Base-by-base conservation (phyloP, 2,797 vertebrate species). In the Ataeniobius toweri region DNA sequence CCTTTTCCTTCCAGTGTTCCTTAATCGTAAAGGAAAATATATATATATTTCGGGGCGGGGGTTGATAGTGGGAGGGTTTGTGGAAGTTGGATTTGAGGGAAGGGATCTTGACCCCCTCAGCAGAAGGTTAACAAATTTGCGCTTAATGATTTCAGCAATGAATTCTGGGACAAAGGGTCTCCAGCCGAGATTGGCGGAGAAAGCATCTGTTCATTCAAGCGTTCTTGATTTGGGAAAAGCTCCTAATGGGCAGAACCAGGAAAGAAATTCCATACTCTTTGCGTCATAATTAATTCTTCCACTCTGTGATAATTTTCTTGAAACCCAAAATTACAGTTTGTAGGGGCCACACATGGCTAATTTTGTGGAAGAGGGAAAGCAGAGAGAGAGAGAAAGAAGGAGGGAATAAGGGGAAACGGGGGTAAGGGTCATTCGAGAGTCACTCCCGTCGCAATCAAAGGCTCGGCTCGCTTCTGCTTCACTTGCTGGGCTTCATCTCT, bases 381-480 rank as follows among this genome's bases (percentile, higher is more conserved):
- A 68, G 70, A 78, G 71, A 77, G 95, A 94, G 44, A n/a, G 13
- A 68, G 13, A 22, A 46, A 10, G 44, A 31, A 26, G 95, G 93
- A 93, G 59, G 67, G 46, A 80, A 48, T 20, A 48, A 20, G 22
- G 94, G 94, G 93, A 93, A 95, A 95, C 92, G 93, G 94, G 95
- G 93, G 94, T 94, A 94, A 96, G 96, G 96, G 95, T 94, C 94
- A 95, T 95, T 96, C 94, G 94, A 95, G 96, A 98, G 97, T 97
- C 93, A 95, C 94, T 96, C 94, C 95, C 90, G 94, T 91, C 84
- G 91, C 95, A 96, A 96, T 96, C 93, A 95, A 95, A 95, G 95
- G 93, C 95, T 94, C 94, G 80, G 91, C 94, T 94, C 93, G 89
- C 96, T 99, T 98, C 97, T 97, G 97, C 98, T 96, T 96, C 95